Evolutionary conservation across 2,797 vertebrate genomes (phyloP).

Genomic region (Pogoniulus pusillus): DNA sequence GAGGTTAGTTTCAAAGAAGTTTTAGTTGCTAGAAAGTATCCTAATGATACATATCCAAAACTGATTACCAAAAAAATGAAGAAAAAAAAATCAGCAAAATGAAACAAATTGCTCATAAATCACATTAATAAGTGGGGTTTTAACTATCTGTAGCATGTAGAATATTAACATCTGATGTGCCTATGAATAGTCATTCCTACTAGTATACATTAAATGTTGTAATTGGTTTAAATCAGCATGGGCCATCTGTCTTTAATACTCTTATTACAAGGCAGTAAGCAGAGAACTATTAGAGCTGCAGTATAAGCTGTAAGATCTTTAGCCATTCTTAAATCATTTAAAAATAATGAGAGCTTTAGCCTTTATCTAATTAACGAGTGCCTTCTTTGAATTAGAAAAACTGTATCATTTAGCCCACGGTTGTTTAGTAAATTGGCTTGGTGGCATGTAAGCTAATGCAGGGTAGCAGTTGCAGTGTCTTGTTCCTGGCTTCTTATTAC

Average conservation of each 20-base stretch:
- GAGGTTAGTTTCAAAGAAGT: background rate
- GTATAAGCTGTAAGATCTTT: slow-evolving; percentile 88
- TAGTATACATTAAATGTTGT: slow-evolving; percentile 87
- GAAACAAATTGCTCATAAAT: slow-evolving; percentile 76
- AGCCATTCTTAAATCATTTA: slow-evolving; percentile 93
- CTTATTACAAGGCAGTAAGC: slow-evolving; percentile 82
- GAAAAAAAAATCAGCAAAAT: slow-evolving; percentile 56
- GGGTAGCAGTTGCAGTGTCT: slow-evolving; percentile 80
- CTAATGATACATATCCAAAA: slow-evolving; percentile 29
- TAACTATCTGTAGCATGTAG: slow-evolving; percentile 75
- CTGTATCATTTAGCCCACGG: slow-evolving; percentile 87
- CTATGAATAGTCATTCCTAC: slow-evolving; percentile 77
- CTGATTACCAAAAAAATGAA: background rate
- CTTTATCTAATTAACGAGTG: slow-evolving; percentile 95
- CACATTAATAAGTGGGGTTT: slow-evolving; percentile 75
- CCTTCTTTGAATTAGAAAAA: slow-evolving; percentile 89
- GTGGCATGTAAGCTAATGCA: slow-evolving; percentile 81
- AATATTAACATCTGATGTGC: slow-evolving; percentile 78
- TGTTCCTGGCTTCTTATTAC: slow-evolving; percentile 92
- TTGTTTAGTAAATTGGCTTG: slow-evolving; percentile 88
- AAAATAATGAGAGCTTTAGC: slow-evolving; percentile 96
- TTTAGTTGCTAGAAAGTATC: slow-evolving; percentile 19
- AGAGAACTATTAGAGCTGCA: slow-evolving; percentile 84
- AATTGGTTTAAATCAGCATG: slow-evolving; percentile 88
- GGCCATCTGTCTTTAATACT: slow-evolving; percentile 85